phyloP scores from a whole-genome alignment of 2,113 vertebrate genomes.

The Pteruthius melanotis region DNA sequence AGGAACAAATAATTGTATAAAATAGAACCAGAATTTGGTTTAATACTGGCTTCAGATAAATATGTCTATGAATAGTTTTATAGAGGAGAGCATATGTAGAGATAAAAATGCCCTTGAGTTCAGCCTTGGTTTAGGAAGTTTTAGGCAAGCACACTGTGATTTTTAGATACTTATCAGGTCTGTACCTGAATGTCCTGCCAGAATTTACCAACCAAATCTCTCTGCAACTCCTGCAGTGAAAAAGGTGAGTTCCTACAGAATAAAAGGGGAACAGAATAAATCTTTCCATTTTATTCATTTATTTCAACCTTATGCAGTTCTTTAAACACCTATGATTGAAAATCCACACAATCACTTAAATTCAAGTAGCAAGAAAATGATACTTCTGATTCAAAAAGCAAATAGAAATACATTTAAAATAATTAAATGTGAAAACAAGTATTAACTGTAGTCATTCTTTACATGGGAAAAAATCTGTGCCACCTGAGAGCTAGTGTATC shows the following conservation, averaged over 20 bases:
- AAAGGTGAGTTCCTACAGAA: not conserved
- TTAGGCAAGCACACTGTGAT: not conserved
- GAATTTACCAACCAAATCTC: not conserved
- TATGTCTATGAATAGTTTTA: not conserved
- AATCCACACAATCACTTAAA: constrained; percentile 12
- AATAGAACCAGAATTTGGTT: not conserved
- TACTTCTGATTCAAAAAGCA: constrained; percentile 40
- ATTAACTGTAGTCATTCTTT: not conserved
- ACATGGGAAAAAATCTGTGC: not conserved
- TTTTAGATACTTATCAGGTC: not conserved
- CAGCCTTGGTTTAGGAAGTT: not conserved
- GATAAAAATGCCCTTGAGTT: not conserved
- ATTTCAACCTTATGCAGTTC: not conserved
- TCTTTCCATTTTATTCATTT: not conserved
- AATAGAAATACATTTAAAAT: constrained; percentile 32
- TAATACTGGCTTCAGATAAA: not conserved
- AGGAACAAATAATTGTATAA: not conserved
- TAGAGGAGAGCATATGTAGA: not conserved
- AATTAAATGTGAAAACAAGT: constrained; percentile 24
- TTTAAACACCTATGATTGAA: not conserved
- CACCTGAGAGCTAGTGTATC: constrained; percentile 11
- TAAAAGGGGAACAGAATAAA: not conserved
- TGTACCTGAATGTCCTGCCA: not conserved
- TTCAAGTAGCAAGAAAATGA: constrained; percentile 28
- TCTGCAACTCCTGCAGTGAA: not conserved